A percentile compares a stretch with the other conserved stretches of the same genome.
These are phyloP conservation scores for Drosophila tani DNA, from an alignment of 1,140 invertebrate species.

Conservation along the genomic window DNA sequence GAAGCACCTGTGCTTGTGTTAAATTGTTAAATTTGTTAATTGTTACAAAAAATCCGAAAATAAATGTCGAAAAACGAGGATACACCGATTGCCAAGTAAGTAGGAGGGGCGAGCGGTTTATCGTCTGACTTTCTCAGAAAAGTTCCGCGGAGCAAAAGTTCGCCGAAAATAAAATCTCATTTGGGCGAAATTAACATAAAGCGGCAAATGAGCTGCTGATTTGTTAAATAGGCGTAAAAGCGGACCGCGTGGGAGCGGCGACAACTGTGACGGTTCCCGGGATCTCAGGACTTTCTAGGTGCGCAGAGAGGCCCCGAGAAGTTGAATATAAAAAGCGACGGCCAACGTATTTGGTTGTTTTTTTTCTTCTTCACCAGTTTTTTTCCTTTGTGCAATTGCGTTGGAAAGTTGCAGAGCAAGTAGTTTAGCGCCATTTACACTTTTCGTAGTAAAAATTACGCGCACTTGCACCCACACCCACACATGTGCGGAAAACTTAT, in stretches of 20 bases:
- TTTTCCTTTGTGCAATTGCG: constrained; percentile 67
- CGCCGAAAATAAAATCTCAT: constrained; percentile 56
- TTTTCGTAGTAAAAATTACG: constrained; percentile 82
- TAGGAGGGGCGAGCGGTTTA: constrained; percentile 46
- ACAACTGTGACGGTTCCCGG: constrained; percentile 54
- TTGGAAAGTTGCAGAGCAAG: constrained; percentile 80
- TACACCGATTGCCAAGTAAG: constrained; percentile 80
- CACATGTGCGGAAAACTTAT: constrained; percentile 58
- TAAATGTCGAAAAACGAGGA: constrained; percentile 69
- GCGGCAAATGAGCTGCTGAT: constrained; percentile 76
- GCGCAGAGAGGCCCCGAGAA: constrained; percentile 66
- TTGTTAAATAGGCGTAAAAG: constrained; percentile 79
- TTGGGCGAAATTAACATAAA: constrained; percentile 72
- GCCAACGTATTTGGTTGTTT: constrained; percentile 57
- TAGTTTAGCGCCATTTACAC: constrained; percentile 82
- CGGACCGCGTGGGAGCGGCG: constrained; percentile 61
- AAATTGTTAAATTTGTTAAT: constrained; percentile 29
- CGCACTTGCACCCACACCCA: constrained; percentile 33
- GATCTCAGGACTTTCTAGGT: constrained; percentile 41
- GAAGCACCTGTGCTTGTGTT: constrained; percentile 23
- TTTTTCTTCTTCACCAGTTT: constrained; percentile 22
- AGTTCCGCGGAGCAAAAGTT: constrained; percentile 35
- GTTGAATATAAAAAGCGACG: constrained; percentile 56
- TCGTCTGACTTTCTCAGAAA: constrained; percentile 33
- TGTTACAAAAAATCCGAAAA: constrained; percentile 15